Evolutionary conservation across 2,888 invertebrate genomes (phyloP).

Genomic region (Morpho helenor): DNA sequence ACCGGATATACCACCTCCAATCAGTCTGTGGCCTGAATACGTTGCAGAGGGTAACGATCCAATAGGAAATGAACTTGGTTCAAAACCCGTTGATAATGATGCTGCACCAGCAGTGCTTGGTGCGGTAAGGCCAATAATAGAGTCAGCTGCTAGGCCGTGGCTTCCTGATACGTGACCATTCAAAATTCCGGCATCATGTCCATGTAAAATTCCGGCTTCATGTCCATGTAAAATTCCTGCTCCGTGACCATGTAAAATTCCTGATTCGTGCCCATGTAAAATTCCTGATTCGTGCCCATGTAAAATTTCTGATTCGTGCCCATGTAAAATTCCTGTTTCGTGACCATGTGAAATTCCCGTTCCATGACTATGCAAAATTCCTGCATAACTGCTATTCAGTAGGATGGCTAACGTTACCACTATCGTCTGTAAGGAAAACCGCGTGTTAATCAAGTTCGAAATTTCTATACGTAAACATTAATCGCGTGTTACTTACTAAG

Average conservation of each 20-base stretch:
- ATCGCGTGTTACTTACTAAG: constrained; percentile 54
- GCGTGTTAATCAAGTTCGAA: background rate
- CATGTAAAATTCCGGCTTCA: too few relatives aligned
- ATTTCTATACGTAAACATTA: constrained; percentile 11
- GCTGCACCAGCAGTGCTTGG: constrained; percentile 25
- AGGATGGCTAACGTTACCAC: constrained; percentile 65
- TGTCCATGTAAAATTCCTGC: constrained; percentile 53
- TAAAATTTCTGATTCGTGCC: constrained; percentile 13
- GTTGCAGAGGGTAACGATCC: constrained; percentile 66
- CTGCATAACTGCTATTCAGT: constrained; percentile 59
- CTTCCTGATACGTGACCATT: constrained; percentile 27
- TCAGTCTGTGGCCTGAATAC: constrained; percentile 43
- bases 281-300: too few relatives aligned
- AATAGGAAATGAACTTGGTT: constrained; percentile 64
- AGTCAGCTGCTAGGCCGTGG: constrained; percentile 22
- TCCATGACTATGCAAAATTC: constrained; percentile 44
- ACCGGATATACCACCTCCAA: constrained; percentile 26
- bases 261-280: constrained; percentile 27
- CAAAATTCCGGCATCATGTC: constrained; percentile 20
- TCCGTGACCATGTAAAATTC: constrained; percentile 44
- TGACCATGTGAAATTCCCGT: constrained; percentile 50
- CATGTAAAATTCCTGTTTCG: constrained; percentile 48
- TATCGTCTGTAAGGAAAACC: constrained; percentile 56
- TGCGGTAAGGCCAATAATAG: constrained; percentile 26
- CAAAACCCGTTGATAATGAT: constrained; percentile 48